phyloP scores from a whole-genome alignment of 2,888 invertebrate genomes.

The Leistus spinibarbis region DNA sequence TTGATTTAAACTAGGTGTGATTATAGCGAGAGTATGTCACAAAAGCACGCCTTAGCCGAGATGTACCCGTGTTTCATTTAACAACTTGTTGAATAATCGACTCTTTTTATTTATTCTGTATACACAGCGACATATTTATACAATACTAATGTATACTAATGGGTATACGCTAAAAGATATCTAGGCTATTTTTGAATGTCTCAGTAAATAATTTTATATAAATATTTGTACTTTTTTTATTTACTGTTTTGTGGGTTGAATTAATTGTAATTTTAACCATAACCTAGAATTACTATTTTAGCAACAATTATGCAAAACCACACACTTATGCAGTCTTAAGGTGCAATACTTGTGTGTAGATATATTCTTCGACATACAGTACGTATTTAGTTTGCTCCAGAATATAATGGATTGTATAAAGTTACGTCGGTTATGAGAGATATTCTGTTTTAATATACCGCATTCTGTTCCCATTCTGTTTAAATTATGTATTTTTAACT shows the following conservation, averaged over 20 bases:
- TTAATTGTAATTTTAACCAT: too few species aligned
- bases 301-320: too few species aligned
- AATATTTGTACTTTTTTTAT: not conserved
- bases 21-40: not conserved
- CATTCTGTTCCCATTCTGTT: too few species aligned
- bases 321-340: too few species aligned
- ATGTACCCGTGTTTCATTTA: not conserved
- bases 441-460: too few species aligned
- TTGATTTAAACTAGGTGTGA: not conserved
- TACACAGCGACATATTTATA: not conserved
- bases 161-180: not conserved
- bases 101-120: not conserved
- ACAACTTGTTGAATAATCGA: not conserved
- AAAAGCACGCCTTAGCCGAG: not conserved
- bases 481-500: too few species aligned
- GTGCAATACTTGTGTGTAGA: too few species aligned
- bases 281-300: too few species aligned
- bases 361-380: too few species aligned
- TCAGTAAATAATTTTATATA: not conserved
- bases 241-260: not conserved
- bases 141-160: not conserved
- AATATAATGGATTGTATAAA: too few species aligned
- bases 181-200: not conserved
- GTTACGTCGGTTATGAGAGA: too few species aligned
- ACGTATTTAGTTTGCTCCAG: too few species aligned